A percentile compares a stretch with the other conserved stretches of the same genome.
Evolutionary conservation across 2,888 invertebrate genomes (phyloP).

Genomic region (Ptycholaimellus sp.): DNA sequence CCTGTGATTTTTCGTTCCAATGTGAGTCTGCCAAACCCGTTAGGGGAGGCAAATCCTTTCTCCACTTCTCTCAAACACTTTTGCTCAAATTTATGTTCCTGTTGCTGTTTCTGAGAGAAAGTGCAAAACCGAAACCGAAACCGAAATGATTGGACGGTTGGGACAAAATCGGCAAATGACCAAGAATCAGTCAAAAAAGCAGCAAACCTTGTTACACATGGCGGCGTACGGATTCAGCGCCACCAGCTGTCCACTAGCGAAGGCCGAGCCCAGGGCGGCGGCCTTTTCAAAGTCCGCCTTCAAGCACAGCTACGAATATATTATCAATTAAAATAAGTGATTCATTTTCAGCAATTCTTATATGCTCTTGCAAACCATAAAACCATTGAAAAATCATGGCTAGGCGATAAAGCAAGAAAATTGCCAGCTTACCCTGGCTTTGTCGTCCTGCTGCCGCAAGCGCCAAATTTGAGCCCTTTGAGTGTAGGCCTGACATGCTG

Average conservation of each 20-base stretch:
- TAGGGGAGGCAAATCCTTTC: too few relatives aligned
- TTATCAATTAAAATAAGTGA: background rate
- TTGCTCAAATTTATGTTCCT: too few relatives aligned
- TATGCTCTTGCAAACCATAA: too few relatives aligned
- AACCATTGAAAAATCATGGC: slow-evolving; percentile 1
- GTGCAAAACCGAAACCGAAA: too few relatives aligned
- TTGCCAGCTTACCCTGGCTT: slow-evolving; percentile 33
- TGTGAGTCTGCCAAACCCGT: too few relatives aligned
- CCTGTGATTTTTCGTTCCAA: too few relatives aligned
- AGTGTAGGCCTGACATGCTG: slow-evolving; percentile 51
- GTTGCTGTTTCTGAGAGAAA: too few relatives aligned
- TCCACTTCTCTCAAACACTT: too few relatives aligned
- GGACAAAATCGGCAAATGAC: too few relatives aligned
- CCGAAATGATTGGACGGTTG: too few relatives aligned
- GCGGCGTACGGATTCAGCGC: slow-evolving; percentile 80
- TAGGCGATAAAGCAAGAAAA: background rate
- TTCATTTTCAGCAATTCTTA: background rate
- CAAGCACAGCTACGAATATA: background rate
- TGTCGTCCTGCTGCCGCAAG: slow-evolving; percentile 42
- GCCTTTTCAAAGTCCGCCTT: slow-evolving; percentile 50
- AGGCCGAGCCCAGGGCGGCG: slow-evolving; percentile 54
- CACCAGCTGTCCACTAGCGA: slow-evolving; percentile 56
- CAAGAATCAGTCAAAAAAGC: too few relatives aligned
- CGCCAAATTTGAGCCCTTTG: slow-evolving; percentile 56
- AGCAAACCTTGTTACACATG: slow-evolving; percentile 80